These are phyloP conservation scores for Caranx ignobilis DNA, from an alignment of 2,113 vertebrate genomes.

Conservation along the genomic window DNA sequence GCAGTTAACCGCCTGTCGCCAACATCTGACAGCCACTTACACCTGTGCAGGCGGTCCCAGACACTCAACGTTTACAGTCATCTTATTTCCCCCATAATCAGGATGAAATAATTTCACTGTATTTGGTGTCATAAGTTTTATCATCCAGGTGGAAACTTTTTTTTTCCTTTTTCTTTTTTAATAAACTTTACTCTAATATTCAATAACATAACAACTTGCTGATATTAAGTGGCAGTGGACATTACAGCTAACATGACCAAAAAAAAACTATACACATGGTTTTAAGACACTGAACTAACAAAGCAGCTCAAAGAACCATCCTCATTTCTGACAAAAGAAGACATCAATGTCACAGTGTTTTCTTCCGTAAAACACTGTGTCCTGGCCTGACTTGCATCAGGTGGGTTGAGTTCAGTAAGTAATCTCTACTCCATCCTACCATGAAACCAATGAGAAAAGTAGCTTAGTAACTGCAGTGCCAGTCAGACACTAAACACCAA, in stretches of 20 bases:
- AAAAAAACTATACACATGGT: not conserved
- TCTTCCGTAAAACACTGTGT: not conserved
- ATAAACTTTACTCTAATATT: not conserved
- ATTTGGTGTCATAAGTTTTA: not conserved
- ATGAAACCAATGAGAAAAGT: slow-evolving; percentile 9
- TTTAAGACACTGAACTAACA: too few relatives aligned
- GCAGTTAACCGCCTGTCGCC: slow-evolving; percentile 60
- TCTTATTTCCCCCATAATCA: slow-evolving; percentile 8
- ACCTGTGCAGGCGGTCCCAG: slow-evolving; percentile 50
- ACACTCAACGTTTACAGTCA: not conserved
- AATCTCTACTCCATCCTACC: slow-evolving; percentile 10
- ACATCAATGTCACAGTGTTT: not conserved
- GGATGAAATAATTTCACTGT: not conserved
- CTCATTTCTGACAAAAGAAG: not conserved
- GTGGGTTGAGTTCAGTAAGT: slow-evolving; percentile 7
- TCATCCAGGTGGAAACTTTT: not conserved
- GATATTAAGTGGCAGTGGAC: not conserved
- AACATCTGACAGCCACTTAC: slow-evolving; percentile 64
- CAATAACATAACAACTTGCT: not conserved
- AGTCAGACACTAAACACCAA: slow-evolving; percentile 28
- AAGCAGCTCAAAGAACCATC: not conserved
- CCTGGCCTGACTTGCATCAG: not conserved
- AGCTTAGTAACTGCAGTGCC: slow-evolving; percentile 20
- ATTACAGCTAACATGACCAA: not conserved
- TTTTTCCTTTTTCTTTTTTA: not conserved